A percentile compares a stretch with the other conserved stretches of the same genome.
Conservation (phyloP, 2,113 vertebrate species). For the Herpailurus yagouaroundi region DNA sequence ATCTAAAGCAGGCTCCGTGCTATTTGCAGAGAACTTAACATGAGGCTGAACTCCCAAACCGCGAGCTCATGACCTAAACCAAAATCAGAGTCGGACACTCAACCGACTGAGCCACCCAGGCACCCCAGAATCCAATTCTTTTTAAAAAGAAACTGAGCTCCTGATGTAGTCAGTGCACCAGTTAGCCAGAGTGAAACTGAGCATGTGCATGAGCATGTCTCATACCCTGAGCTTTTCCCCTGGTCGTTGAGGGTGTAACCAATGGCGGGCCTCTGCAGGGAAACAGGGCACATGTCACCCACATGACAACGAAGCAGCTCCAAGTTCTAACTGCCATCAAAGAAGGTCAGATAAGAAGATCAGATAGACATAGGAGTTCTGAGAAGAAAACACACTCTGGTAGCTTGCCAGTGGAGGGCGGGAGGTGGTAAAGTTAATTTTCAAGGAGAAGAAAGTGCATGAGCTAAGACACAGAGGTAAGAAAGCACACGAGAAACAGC, state of each 20-base stretch:
- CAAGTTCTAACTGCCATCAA: not conserved
- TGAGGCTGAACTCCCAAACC: too few relatives aligned
- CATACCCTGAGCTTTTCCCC: not conserved
- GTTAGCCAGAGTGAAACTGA: not conserved
- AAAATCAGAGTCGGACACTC: too few relatives aligned
- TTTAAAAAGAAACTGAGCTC: not conserved
- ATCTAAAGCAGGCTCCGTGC: too few relatives aligned
- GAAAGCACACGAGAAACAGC: not conserved
- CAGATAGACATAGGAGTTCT: not conserved
- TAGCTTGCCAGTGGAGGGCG: not conserved
- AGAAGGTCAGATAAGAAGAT: not conserved
- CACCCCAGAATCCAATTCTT: not conserved
- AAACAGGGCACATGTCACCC: not conserved
- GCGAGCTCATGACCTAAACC: too few relatives aligned
- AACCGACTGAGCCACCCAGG: too few relatives aligned
- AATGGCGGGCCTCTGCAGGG: not conserved
- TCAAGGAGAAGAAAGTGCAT: not conserved
- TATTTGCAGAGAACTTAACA: too few relatives aligned
- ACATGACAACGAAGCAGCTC: not conserved
- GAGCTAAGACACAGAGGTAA: not conserved
- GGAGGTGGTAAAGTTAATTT: not conserved
- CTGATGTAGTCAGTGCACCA: not conserved
- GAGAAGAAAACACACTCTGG: not conserved
- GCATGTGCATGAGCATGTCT: not conserved
- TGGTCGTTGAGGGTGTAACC: not conserved